Base-by-base conservation (phyloP, 2,888 invertebrate species). In the Heterodera filipjevi region DNA sequence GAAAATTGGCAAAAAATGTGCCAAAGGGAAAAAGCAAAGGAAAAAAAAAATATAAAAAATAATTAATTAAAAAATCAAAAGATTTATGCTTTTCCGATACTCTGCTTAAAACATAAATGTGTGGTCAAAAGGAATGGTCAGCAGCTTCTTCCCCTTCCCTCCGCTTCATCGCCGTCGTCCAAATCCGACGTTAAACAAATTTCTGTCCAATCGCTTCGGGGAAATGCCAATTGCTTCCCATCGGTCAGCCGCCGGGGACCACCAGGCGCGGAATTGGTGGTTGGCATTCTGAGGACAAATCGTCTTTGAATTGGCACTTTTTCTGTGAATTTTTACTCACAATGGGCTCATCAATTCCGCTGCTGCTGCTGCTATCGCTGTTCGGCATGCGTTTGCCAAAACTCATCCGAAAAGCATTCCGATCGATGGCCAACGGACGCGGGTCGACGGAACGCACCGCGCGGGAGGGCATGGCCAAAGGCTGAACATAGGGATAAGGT, bases 321-420 rank as follows among this genome's bases (percentile, higher is more conserved):
- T 53, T 53, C 22, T n/a, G 53, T 2, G 19, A 5, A 44, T 44
- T 44, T 44, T 5, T 12, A 44, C 66, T 66, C 19, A 66, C 66
- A 30, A 16, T 66, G 30, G 30, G 33, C 30, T 66, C 66, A 32
- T 33, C 3, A n/a, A n/a, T n/a, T n/a, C n/a, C n/a, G n/a, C n/a
- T n/a, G n/a, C n/a, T n/a, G 68, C 68, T 22, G 14, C n/a, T 35
- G 33, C 32, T 33, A 22, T 19, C 22, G 16, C 33, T 35, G 33
- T 5, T 19, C 46, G 64, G 16, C 64, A 46, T 59, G 19, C 79
- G 76, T 66, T 80, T 80, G n/a, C 80, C 80, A 49, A 80, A 80
- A 72, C 79, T 79, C 80, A 80, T 80, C 27, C 68, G 68, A 19
- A 68, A 68, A 22, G 68, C 68, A 22, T 68, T 68, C 19, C 68